phyloP scores from a whole-genome alignment of 2,113 vertebrate genomes.

The Dasyprocta punctata region DNA sequence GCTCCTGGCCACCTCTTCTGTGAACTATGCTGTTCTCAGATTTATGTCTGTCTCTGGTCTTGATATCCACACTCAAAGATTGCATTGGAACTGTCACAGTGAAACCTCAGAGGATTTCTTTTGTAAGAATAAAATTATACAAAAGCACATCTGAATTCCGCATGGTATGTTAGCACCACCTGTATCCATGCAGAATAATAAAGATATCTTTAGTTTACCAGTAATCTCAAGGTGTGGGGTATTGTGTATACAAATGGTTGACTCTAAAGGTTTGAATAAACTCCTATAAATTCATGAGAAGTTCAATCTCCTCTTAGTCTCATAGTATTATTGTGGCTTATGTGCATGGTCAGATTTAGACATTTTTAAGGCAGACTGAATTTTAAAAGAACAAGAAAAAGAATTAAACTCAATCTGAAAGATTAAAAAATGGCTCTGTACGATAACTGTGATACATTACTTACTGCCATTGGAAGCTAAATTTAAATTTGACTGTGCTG shows the following conservation, averaged over 20 bases:
- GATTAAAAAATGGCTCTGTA: not conserved
- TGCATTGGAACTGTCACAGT: not conserved
- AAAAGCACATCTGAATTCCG: not conserved
- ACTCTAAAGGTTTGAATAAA: not conserved
- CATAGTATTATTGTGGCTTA: not conserved
- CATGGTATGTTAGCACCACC: not conserved
- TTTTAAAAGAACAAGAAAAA: constrained; percentile 36
- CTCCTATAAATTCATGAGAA: constrained; percentile 4
- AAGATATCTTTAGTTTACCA: not conserved
- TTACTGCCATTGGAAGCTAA: not conserved
- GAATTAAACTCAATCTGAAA: not conserved
- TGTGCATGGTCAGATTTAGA: not conserved
- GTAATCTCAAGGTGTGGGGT: not conserved
- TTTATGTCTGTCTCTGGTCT: not conserved
- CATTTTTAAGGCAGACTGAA: not conserved
- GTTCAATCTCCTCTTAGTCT: not conserved
- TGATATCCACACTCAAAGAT: not conserved
- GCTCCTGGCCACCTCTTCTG: not conserved
- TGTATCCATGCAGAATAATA: not conserved
- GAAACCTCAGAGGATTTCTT: not conserved
- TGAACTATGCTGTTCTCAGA: not conserved
- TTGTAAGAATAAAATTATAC: not conserved
- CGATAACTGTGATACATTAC: not conserved
- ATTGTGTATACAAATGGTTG: not conserved
- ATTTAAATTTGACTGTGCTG: not conserved